Evolutionary conservation across 2,113 vertebrate genomes (phyloP).

Genomic region (Paramisgurnus dabryanus): DNA sequence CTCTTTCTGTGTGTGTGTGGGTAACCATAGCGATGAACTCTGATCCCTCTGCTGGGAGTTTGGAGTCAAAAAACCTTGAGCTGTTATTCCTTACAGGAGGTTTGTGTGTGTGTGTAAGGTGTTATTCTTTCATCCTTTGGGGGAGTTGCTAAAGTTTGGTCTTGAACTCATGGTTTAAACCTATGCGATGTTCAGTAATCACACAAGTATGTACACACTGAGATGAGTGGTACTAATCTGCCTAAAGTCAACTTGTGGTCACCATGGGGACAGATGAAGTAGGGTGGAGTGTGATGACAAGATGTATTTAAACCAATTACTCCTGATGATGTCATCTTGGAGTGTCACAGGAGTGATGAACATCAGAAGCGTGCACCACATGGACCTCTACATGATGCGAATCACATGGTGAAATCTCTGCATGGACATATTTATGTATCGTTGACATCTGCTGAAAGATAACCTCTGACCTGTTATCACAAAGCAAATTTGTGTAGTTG

Average conservation of each 20-base stretch:
- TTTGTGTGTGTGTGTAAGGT: conserved; percentile 35
- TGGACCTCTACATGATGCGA: background rate
- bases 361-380: conserved; percentile 3
- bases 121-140: conserved; percentile 41
- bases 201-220: conserved; percentile 43
- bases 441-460: background rate
- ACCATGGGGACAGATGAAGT: conserved; percentile 8
- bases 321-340: conserved; percentile 34
- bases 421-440: background rate
- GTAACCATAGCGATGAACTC: conserved; percentile 35
- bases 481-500: background rate
- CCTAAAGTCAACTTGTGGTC: conserved; percentile 19
- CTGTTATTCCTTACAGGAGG: conserved; percentile 16
- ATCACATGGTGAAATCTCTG: background rate
- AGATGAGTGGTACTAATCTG: conserved; percentile 11
- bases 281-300: conserved; percentile 51
- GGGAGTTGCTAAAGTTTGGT: conserved; percentile 41
- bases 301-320: conserved; percentile 36
- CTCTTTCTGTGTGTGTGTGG: conserved; percentile 30
- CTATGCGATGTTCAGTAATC: conserved; percentile 45
- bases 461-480: background rate
- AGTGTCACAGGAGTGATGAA: conserved; percentile 13
- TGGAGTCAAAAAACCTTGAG: conserved; percentile 42
- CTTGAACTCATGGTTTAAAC: conserved; percentile 44
- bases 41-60: conserved; percentile 49